A percentile compares a stretch with the other conserved stretches of the same genome.
Conservation (phyloP, 2,888 invertebrate genomes). For the Psococerastis gibbosa region DNA sequence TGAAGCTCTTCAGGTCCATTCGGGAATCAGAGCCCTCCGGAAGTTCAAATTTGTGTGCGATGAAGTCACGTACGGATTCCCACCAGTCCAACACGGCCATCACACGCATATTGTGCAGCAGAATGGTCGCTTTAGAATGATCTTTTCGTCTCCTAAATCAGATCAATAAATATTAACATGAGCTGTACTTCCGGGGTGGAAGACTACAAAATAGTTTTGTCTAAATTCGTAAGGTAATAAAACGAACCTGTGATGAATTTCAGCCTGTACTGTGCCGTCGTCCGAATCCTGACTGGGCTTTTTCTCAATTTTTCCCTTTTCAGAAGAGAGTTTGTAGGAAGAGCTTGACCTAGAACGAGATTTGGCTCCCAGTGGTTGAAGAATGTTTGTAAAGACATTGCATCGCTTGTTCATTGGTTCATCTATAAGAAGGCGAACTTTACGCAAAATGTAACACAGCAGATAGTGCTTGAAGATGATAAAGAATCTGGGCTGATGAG, state of each 20-base stretch:
- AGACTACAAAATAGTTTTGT: not conserved
- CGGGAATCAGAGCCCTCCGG: conserved; percentile 21
- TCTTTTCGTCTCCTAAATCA: conserved; percentile 46
- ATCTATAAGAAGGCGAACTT: too few relatives aligned
- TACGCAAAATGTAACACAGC: too few relatives aligned
- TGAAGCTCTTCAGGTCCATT: too few relatives aligned
- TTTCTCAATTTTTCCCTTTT: conserved; percentile 1
- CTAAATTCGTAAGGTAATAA: not conserved
- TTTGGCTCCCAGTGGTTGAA: conserved; percentile 51
- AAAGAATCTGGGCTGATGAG: too few relatives aligned
- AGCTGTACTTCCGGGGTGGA: not conserved
- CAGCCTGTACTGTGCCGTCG: conserved; percentile 46
- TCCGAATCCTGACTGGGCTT: conserved; percentile 12
- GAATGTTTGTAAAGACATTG: conserved; percentile 76
- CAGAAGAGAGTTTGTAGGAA: not conserved
- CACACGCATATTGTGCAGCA: conserved; percentile 85
- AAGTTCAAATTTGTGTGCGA: conserved; percentile 33
- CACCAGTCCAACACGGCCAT: conserved; percentile 92
- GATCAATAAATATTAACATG: conserved; percentile 11
- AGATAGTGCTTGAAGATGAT: too few relatives aligned
- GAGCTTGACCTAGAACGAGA: conserved; percentile 15
- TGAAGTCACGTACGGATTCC: conserved; percentile 62
- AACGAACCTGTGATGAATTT: conserved; percentile 42
- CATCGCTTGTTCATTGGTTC: conserved; percentile 49
- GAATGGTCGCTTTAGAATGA: conserved; percentile 61